Percentiles rank a stretch among this genome's conserved stretches.
Evolutionary conservation across 2,113 vertebrate species (phyloP).

Genomic region (Vidua macroura): DNA sequence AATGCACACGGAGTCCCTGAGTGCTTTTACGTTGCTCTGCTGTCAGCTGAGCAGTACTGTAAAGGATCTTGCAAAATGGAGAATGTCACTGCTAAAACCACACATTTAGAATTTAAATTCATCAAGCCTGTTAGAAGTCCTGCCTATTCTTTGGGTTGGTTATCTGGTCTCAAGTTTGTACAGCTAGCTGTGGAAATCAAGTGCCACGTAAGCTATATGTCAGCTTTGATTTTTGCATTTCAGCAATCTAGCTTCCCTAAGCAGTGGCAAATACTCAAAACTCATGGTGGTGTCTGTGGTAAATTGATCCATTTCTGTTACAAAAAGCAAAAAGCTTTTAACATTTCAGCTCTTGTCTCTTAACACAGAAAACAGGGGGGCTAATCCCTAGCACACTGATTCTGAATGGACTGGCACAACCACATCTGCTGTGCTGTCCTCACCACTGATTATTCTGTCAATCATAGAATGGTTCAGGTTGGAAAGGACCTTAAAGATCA

Average conservation of each 20-base stretch:
- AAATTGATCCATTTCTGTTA: not conserved
- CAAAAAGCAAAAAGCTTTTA: not conserved
- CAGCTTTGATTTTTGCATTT: not conserved
- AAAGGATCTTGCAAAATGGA: not conserved
- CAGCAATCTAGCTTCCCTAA: not conserved
- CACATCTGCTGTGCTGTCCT: not conserved
- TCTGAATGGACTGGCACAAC: not conserved
- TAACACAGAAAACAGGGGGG: not conserved
- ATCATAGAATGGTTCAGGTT: not conserved
- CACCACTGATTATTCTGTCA: not conserved
- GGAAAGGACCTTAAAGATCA: not conserved
- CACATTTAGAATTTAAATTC: not conserved
- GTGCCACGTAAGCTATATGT: not conserved
- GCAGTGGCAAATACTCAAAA: not conserved
- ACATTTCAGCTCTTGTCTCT: not conserved
- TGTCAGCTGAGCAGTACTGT: not conserved
- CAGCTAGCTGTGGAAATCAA: not conserved
- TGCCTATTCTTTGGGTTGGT: not conserved
- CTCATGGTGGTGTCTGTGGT: not conserved
- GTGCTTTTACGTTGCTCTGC: not conserved
- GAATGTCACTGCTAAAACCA: not conserved
- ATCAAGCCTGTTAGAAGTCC: not conserved
- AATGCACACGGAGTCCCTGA: not conserved
- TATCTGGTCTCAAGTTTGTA: not conserved
- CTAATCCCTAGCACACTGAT: rapidly evolving